Evolutionary conservation across 1,140 invertebrate species (phyloP).

Genomic region (Temnothorax nylanderi): DNA sequence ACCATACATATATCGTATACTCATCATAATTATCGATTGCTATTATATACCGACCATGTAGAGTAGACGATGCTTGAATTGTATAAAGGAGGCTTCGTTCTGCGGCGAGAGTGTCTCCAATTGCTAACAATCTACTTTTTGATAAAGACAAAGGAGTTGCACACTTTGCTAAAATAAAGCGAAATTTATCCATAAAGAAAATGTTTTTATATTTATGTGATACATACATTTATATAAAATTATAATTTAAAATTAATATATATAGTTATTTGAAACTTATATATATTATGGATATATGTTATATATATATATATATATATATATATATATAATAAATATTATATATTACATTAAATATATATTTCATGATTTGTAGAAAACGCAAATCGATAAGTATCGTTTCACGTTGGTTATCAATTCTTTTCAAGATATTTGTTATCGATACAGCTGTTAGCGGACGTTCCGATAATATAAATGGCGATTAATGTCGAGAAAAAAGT

Average conservation of each 20-base stretch:
- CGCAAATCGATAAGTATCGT: background rate
- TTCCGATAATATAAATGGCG: background rate
- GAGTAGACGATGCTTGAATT: background rate
- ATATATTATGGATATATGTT: background rate
- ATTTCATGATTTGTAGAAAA: background rate
- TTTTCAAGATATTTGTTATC: background rate
- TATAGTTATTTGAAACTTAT: background rate
- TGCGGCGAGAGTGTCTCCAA: background rate
- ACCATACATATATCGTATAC: background rate
- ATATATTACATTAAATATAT: background rate
- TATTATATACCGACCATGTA: conserved; percentile 1
- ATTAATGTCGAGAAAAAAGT: conserved; percentile 11
- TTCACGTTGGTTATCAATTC: background rate
- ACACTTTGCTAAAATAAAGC: background rate
- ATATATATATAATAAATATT: background rate
- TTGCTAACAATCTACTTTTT: background rate
- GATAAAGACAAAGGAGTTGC: background rate
- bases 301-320: background rate
- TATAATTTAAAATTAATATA: background rate
- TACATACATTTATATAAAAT: background rate
- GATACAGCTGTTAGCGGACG: background rate
- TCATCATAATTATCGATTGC: conserved; percentile 48
- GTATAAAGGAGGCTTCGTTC: background rate
- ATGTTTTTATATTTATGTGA: background rate
- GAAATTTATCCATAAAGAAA: background rate